Evolutionary conservation across 2,113 vertebrate genomes (phyloP), one percentile per base, ranked within the genome.

Genomic region (Pantherophis guttatus): DNA sequence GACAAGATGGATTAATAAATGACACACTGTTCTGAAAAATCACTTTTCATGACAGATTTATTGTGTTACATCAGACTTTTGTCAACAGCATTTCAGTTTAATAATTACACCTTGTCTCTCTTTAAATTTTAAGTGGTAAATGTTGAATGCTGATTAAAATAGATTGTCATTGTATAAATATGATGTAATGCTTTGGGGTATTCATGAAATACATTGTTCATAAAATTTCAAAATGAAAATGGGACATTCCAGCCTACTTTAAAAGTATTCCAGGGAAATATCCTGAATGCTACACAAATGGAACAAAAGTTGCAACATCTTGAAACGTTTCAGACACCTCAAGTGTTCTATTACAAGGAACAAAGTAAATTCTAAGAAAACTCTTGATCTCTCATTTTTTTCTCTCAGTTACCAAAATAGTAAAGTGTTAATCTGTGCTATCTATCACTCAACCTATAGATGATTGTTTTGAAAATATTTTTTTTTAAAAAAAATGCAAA

Each of bases 31-130:
- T 94, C 93, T 95, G 91, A 91, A 94, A 93, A 50, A 86, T 94
- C 59, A 23, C 48, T 96, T 54, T 75, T 90, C 95, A 90, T 93
- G 94, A 50, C 88, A 93, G 93, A 96, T 94, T 91, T 90, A 85
- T 86, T 93, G 48, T 26, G 94, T 0, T 0, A 1, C 81, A 90
- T 94, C 81, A 94, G 89, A 95, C 88, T 87, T 88, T 29, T 96
- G 94, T 89, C 9, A 24, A 57, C 55, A 70, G 29, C 9, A 3
- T 90, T 85, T 94, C 88, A 92, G 95, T 96, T 95, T 95, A 89
- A 92, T 95, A 94, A 93, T 93, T 96, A 93, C 93, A 94, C 93
- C 75, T 94, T 59, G 85, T 57, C 89, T 92, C n/a, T 93, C 92
- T 2, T 94, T 89, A 86, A 90, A 85, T 94, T 92, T 29, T 33